These are phyloP conservation scores for Typhlichthys eigenmanni DNA, from an alignment of 2,797 vertebrate genomes.

Conservation along the genomic window DNA sequence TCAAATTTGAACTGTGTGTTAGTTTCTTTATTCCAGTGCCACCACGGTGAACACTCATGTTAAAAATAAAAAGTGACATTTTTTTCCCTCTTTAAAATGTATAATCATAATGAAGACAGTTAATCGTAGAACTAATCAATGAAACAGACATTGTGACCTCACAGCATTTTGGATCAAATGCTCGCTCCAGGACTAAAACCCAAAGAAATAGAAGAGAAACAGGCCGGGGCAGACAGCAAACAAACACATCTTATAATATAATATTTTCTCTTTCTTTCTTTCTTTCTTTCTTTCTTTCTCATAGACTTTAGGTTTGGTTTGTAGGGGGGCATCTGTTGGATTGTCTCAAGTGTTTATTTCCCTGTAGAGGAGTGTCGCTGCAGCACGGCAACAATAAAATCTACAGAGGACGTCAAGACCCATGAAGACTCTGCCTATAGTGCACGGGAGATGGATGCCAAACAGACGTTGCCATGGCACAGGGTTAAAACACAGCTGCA, in stretches of 20 bases:
- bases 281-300: slow-evolving; percentile 58
- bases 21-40: slow-evolving; percentile 82
- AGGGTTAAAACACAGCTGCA: too few relatives aligned
- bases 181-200: slow-evolving; percentile 63
- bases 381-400: slow-evolving; percentile 77
- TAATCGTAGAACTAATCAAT: slow-evolving; percentile 75
- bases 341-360: slow-evolving; percentile 78
- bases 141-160: slow-evolving; percentile 77
- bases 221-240: slow-evolving; percentile 68
- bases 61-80: slow-evolving; percentile 78
- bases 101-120: slow-evolving; percentile 75
- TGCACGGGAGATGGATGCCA: slow-evolving; percentile 66
- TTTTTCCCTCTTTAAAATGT: slow-evolving; percentile 69
- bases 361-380: slow-evolving; percentile 79
- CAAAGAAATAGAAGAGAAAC: slow-evolving; percentile 63
- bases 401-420: slow-evolving; percentile 76
- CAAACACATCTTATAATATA: slow-evolving; percentile 61
- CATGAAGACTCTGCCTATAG: slow-evolving; percentile 72
- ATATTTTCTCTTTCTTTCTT: slow-evolving; percentile 16
- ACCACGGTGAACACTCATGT: slow-evolving; percentile 78
- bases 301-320: slow-evolving; percentile 75
- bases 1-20: slow-evolving; percentile 80
- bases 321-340: slow-evolving; percentile 75
- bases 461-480: too few relatives aligned
- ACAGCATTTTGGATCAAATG: slow-evolving; percentile 77